Evolutionary conservation across 2,888 invertebrate genomes (phyloP).

Genomic region (Drosophila picticornis): DNA sequence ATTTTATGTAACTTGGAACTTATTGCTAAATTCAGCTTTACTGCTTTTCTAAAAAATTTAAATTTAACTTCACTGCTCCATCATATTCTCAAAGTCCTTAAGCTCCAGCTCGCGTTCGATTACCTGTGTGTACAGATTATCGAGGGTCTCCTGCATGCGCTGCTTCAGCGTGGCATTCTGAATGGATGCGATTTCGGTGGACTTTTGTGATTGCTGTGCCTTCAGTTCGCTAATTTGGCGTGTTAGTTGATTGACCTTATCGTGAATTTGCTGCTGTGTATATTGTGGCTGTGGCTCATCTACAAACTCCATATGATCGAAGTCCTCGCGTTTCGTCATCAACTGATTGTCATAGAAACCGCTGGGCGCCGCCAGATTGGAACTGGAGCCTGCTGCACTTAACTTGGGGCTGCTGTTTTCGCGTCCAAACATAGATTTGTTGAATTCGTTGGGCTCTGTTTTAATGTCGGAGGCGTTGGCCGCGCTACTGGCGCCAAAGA

Average conservation of each 20-base stretch:
- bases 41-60: background rate
- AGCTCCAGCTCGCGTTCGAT: slow-evolving; percentile 91
- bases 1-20: background rate
- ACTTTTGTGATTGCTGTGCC: slow-evolving; percentile 91
- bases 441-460: slow-evolving; percentile 82
- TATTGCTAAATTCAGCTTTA: background rate
- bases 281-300: slow-evolving; percentile 80
- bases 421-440: slow-evolving; percentile 82
- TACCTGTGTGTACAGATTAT: slow-evolving; percentile 92
- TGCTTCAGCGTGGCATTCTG: slow-evolving; percentile 93
- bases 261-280: slow-evolving; percentile 86
- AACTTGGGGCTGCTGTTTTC: slow-evolving; percentile 72
- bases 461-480: slow-evolving; percentile 68
- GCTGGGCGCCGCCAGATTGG: slow-evolving; percentile 80
- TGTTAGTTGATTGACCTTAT: slow-evolving; percentile 90
- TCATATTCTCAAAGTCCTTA: slow-evolving; percentile 83
- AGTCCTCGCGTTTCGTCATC: slow-evolving; percentile 76
- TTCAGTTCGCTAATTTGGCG: slow-evolving; percentile 91
- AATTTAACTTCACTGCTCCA: slow-evolving; percentile 54
- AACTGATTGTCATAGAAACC: slow-evolving; percentile 80
- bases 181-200: slow-evolving; percentile 93
- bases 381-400: slow-evolving; percentile 82
- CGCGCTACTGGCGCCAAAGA: slow-evolving; percentile 86
- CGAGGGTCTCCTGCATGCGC: slow-evolving; percentile 92
- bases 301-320: slow-evolving; percentile 82